These are phyloP conservation scores for Cassiopea andromeda DNA, from an alignment of 30 jellyfish, hydroid and myxozoan genomes.

Conservation along the genomic window DNA sequence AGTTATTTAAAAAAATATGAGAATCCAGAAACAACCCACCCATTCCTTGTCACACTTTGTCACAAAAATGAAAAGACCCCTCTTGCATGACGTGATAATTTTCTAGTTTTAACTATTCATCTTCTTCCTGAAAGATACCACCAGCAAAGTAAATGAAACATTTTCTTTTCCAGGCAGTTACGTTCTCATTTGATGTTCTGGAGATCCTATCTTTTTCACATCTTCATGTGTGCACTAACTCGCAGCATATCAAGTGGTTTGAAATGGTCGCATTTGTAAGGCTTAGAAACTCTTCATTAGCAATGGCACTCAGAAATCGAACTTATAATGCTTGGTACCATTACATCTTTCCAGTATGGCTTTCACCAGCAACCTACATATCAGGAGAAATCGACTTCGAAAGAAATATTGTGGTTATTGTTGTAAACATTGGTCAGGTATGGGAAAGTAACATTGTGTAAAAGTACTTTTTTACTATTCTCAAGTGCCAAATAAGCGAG, in stretches of 20 bases:
- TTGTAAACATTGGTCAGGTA: conserved; percentile 56
- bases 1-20: no score
- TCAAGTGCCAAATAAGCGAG: not conserved
- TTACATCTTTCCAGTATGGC: conserved; percentile 53
- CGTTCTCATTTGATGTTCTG: not conserved
- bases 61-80: no score
- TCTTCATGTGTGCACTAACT: not conserved
- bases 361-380: conserved; percentile 24
- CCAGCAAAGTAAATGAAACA: not conserved
- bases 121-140: not conserved
- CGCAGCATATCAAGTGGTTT: not conserved
- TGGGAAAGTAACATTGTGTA: not conserved
- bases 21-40: no score
- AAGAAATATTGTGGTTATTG: conserved; percentile 1
- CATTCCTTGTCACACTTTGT: no score
- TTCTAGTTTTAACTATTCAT: no score
- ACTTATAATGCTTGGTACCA: conserved; percentile 20
- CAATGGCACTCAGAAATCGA: not conserved
- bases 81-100: no score
- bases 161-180: not conserved
- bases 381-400: conserved; percentile 28
- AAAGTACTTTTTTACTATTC: not conserved
- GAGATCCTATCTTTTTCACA: not conserved
- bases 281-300: not conserved
- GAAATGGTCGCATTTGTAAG: not conserved